A percentile compares a stretch with the other conserved stretches of the same genome.
Evolutionary conservation across 2,113 vertebrate genomes (phyloP).

Genomic region (Lathamus discolor): DNA sequence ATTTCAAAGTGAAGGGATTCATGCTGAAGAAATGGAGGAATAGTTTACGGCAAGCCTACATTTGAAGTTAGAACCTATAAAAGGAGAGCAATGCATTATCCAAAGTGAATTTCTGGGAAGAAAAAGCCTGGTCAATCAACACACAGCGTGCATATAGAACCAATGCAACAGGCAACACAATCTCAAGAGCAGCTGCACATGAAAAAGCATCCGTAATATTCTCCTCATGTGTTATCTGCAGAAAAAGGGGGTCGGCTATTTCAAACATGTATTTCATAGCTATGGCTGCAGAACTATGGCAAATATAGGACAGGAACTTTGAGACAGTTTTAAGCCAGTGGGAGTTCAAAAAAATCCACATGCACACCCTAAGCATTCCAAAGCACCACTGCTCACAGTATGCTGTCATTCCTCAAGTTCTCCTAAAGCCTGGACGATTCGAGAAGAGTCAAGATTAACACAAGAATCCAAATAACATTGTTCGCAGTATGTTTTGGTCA

Average conservation of each 20-base stretch:
- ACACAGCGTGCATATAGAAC: fast-evolving
- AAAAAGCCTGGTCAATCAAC: not conserved
- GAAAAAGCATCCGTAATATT: not conserved
- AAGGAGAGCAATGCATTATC: not conserved
- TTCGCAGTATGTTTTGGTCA: not conserved
- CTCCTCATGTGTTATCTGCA: not conserved
- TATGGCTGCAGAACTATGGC: not conserved
- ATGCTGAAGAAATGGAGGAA: not conserved
- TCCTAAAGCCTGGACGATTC: not conserved
- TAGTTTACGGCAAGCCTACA: not conserved
- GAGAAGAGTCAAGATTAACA: not conserved
- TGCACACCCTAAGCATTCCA: not conserved
- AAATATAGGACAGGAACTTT: not conserved
- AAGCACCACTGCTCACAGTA: not conserved
- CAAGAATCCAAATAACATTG: not conserved
- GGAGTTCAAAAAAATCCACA: not conserved
- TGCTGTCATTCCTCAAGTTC: not conserved
- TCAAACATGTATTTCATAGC: not conserved
- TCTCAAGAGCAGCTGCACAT: not conserved
- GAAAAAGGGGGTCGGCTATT: not conserved
- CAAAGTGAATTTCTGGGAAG: not conserved
- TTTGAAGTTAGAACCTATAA: fast-evolving
- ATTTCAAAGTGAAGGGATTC: not conserved
- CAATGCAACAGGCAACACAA: not conserved
- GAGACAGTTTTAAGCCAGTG: not conserved